Conservation (phyloP, 2,113 vertebrate species). For the Misgurnus mizolepis region DNA sequence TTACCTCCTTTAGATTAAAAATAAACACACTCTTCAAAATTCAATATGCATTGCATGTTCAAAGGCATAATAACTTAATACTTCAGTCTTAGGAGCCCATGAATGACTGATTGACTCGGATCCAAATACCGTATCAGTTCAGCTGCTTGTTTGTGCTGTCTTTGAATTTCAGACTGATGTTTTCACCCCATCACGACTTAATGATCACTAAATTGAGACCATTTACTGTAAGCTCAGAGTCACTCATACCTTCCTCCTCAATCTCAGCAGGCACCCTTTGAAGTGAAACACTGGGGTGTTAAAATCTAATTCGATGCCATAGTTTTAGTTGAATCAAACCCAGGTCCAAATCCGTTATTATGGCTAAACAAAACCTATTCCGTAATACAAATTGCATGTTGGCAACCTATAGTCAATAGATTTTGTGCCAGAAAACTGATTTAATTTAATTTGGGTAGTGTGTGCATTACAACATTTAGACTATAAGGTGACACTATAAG, state of each 20-base stretch:
- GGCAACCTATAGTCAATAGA: neutral
- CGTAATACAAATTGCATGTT: constrained; percentile 26
- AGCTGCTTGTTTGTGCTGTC: constrained; percentile 16
- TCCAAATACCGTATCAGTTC: neutral
- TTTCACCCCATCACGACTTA: constrained; percentile 33
- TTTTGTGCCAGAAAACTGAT: neutral
- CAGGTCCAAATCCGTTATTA: neutral
- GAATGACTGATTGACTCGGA: neutral
- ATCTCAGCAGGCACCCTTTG: constrained; percentile 33
- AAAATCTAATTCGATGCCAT: constrained; percentile 25
- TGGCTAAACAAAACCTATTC: constrained; percentile 17
- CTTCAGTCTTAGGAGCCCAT: neutral
- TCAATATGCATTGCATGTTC: neutral
- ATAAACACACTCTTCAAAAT: constrained; percentile 36
- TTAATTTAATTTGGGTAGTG: neutral
- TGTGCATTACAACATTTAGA: neutral
- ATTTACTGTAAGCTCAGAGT: constrained; percentile 23
- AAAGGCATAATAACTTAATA: neutral
- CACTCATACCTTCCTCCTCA: constrained; percentile 25
- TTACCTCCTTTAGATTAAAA: constrained; percentile 22
- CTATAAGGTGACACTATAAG: neutral
- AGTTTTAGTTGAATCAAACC: constrained; percentile 9
- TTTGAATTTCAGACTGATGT: constrained; percentile 11
- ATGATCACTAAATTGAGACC: constrained; percentile 23
- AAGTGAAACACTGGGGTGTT: constrained; percentile 33